Conservation (phyloP, 1,140 invertebrate genomes). For the Hyposmocoma kahamanoa region DNA sequence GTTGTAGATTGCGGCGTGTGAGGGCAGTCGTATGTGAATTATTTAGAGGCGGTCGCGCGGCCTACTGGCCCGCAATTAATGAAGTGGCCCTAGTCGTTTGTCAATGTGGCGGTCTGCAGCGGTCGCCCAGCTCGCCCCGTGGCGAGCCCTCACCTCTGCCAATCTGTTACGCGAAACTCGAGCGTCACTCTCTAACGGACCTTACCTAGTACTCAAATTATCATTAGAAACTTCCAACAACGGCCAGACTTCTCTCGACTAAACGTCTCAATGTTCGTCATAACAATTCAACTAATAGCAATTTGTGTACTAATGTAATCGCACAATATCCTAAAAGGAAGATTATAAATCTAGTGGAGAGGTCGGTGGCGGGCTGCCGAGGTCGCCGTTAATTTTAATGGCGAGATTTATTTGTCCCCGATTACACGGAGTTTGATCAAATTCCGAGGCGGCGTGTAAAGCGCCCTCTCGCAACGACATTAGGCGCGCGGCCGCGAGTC, state of each 20-base stretch:
- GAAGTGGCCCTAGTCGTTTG: constrained; percentile 59
- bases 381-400: constrained; percentile 59
- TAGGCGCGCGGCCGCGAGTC: constrained; percentile 21
- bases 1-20: constrained; percentile 31
- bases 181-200: constrained; percentile 37
- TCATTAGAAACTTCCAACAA: no score
- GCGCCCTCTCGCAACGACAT: constrained; percentile 33
- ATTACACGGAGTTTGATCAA: constrained; percentile 59
- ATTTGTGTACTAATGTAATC: constrained; percentile 38
- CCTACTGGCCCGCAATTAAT: constrained; percentile 61
- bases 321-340: constrained; percentile 39
- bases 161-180: constrained; percentile 38
- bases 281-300: constrained; percentile 36
- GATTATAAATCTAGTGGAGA: constrained; percentile 63
- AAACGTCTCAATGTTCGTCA: background rate
- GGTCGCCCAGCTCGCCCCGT: constrained; percentile 11
- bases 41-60: constrained; percentile 55
- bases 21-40: constrained; percentile 52
- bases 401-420: constrained; percentile 61
- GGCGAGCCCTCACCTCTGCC: constrained; percentile 26
- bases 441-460: constrained; percentile 40
- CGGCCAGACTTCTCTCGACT: no score
- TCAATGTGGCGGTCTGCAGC: constrained; percentile 40
- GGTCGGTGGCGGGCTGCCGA: constrained; percentile 41
- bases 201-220: no score